These are phyloP conservation scores for Malurus leucopterus DNA, from an alignment of 2,797 vertebrate species.

Conservation along the genomic window DNA sequence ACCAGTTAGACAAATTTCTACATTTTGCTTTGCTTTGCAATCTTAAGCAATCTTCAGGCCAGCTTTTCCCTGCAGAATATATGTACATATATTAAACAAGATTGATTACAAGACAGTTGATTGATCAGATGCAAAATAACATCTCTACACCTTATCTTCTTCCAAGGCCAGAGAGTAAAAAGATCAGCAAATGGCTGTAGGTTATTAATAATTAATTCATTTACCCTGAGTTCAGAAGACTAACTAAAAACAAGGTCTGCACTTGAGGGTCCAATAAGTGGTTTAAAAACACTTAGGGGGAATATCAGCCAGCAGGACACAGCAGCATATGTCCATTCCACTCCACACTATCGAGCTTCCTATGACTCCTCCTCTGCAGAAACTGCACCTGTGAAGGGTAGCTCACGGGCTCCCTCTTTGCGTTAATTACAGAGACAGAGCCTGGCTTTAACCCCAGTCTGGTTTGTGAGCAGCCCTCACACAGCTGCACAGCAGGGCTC, in stretches of 20 bases:
- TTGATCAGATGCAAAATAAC: neutral
- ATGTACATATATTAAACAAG: neutral
- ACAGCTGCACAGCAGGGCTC: neutral
- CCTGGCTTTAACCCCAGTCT: neutral
- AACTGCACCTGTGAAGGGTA: neutral
- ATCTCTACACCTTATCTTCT: neutral
- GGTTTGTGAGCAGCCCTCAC: neutral
- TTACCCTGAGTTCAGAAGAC: neutral
- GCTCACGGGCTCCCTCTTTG: neutral
- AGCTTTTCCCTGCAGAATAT: neutral
- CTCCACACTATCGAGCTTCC: neutral
- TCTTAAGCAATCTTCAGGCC: neutral
- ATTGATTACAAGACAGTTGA: neutral
- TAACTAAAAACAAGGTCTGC: neutral
- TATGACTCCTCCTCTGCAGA: neutral
- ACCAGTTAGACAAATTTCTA: neutral
- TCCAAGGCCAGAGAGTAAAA: neutral
- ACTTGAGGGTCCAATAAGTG: neutral
- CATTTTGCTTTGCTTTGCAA: neutral
- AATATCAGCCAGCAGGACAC: neutral
- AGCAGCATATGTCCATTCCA: neutral
- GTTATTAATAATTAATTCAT: slow-evolving; percentile 4
- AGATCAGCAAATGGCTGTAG: neutral
- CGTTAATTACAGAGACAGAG: neutral
- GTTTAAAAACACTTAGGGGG: neutral